Percentiles rank a stretch among this genome's conserved stretches.
These are phyloP conservation scores for Metacarcinus magister DNA, from an alignment of 2,888 invertebrate genomes.

Conservation along the genomic window DNA sequence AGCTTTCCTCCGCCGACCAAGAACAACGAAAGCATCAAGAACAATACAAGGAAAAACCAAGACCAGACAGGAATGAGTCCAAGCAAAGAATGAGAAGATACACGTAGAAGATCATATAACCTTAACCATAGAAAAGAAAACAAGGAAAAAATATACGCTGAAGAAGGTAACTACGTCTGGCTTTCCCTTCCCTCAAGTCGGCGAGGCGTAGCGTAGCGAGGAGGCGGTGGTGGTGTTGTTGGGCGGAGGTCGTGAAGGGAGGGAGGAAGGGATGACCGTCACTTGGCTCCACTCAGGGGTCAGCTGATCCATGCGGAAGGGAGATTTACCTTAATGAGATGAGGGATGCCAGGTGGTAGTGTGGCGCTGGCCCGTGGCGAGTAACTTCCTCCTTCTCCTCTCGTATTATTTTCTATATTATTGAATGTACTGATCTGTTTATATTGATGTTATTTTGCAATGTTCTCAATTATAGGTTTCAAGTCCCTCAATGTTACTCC, in stretches of 20 bases:
- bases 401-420: background rate
- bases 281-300: background rate
- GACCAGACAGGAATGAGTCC: background rate
- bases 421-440: background rate
- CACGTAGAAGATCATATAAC: background rate
- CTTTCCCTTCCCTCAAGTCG: background rate
- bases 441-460: background rate
- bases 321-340: constrained; percentile 1
- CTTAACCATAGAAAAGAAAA: background rate
- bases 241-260: background rate
- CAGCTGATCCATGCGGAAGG: constrained; percentile 21
- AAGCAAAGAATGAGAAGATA: background rate
- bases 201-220: no score
- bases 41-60: background rate
- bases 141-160: background rate
- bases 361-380: background rate
- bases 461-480: background rate
- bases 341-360: background rate
- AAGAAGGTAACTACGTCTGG: background rate
- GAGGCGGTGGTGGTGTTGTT: background rate
- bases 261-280: background rate
- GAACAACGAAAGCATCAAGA: background rate
- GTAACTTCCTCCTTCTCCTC: background rate
- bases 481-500: no score
- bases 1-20: background rate